phyloP scores from a whole-genome alignment of 2,888 invertebrate genomes.

The Dryomyza anilis region DNA sequence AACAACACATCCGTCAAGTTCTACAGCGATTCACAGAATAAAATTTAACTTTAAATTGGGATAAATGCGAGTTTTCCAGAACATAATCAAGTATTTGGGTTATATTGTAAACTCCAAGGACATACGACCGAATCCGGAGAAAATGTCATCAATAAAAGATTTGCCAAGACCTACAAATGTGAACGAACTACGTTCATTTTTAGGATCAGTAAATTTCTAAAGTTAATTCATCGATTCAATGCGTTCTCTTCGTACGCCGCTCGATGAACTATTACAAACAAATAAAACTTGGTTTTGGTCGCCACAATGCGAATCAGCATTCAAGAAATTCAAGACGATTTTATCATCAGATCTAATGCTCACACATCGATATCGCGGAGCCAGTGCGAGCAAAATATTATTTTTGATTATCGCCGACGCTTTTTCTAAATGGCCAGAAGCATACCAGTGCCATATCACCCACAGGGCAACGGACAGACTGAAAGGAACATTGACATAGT shows the following conservation, averaged over 20 bases:
- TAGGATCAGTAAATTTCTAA: conserved; percentile 34
- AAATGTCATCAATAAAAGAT: conserved; percentile 22
- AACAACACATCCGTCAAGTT: conserved; percentile 15
- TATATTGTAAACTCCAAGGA: conserved; percentile 26
- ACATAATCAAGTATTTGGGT: conserved; percentile 6
- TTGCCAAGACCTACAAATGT: conserved; percentile 28
- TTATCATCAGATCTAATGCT: conserved; percentile 23
- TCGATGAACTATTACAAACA: conserved; percentile 26
- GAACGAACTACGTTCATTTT: conserved; percentile 24
- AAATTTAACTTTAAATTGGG: conserved; percentile 25
- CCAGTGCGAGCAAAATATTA: too few species aligned
- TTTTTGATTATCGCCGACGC: too few species aligned
- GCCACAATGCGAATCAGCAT: conserved; percentile 28
- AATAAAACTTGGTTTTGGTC: conserved; percentile 26
- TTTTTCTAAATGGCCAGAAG: too few species aligned
- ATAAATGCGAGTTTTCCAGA: conserved; percentile 32
- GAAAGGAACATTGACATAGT: neutral
- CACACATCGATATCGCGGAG: too few species aligned
- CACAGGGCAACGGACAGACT: too few species aligned
- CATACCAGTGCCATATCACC: neutral
- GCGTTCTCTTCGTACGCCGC: conserved; percentile 17
- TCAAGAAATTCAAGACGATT: conserved; percentile 32
- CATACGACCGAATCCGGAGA: conserved; percentile 22
- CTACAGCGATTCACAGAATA: conserved; percentile 25
- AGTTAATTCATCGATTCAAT: conserved; percentile 30